These are phyloP conservation scores for Aphodius sticticus DNA, from an alignment of 2,888 invertebrate genomes.

Conservation along the genomic window DNA sequence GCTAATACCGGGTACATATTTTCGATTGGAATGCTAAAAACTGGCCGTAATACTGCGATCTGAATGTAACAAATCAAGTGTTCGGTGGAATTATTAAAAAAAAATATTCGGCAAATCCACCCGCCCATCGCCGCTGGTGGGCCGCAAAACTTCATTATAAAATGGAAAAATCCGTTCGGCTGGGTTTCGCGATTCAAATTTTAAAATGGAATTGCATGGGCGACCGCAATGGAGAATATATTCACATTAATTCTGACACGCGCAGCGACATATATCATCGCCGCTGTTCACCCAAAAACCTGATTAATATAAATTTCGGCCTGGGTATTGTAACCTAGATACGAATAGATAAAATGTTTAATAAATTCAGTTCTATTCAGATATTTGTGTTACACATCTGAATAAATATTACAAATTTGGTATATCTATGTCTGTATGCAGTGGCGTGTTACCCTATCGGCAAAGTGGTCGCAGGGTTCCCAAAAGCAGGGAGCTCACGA, in stretches of 20 bases:
- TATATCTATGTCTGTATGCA: too few relatives aligned
- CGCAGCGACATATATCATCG: background rate
- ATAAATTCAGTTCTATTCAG: background rate
- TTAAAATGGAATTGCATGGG: background rate
- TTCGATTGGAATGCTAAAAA: too few relatives aligned
- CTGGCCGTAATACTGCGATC: too few relatives aligned
- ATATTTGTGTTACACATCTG: background rate
- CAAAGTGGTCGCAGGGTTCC: too few relatives aligned
- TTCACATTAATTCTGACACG: constrained; percentile 4
- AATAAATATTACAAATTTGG: background rate
- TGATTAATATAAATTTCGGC: background rate
- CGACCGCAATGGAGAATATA: constrained; percentile 4
- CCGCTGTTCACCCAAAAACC: background rate
- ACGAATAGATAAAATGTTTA: background rate
- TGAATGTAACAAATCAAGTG: too few relatives aligned
- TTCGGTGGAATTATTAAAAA: too few relatives aligned
- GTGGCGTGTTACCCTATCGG: too few relatives aligned
- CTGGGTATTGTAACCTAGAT: background rate
- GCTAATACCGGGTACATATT: too few relatives aligned
- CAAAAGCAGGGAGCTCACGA: too few relatives aligned
- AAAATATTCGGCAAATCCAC: too few relatives aligned
- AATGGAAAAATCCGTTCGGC: background rate
- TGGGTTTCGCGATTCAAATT: background rate
- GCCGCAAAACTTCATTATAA: background rate
- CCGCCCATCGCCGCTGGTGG: too few relatives aligned